Base-by-base conservation (phyloP, 2,113 vertebrate genomes). In the Ploceus nigricollis region DNA sequence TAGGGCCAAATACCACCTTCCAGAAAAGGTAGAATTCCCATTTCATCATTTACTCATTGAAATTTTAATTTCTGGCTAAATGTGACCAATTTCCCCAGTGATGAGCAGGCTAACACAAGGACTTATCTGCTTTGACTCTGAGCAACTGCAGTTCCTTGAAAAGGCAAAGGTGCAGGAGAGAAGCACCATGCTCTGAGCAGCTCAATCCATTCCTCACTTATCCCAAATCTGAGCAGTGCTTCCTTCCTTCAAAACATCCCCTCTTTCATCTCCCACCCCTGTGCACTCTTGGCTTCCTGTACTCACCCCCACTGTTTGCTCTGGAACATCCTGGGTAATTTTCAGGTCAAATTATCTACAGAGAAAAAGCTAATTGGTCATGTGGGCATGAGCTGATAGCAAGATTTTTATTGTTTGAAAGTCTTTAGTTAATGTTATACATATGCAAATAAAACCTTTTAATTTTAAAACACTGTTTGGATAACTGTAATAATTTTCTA, bases 11-110 rank as follows among this genome's bases (percentile, higher is more conserved):
- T 53, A n/a, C 35, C 70, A 27, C 77, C 76, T 78, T 91, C 31
- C 50, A 91, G 48, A 76, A 92, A 93, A 91, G 82, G 86, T 69
- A 83, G n/a, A 93, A 87, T 90, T 94, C 73, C 35, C 28, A 25
- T 84, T 84, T 94, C 44, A 57, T 76, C 57, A 50, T 87, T 87
- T 82, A 61, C 77, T 65, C 86, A 48, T 37, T 86, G 44, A 82
- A 60, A 42, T 10, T 89, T 93, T 80, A 71, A 50, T 86, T 89
- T 81, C 72, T 81, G 63, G 31, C 28, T 87, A 84, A 86, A 64
- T 28, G 37, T 75, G 51, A 75, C 57, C 25, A 13, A 5, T 90
- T 71, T 86, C 57, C 48, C n/a, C 15, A 53, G 53, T 57, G 77
- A 78, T 53, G 24, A 80, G 10, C 22, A 64, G 60, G 30, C 21